Base-by-base conservation (phyloP, 2,888 invertebrate genomes). In the Pantelozetes paolii region DNA sequence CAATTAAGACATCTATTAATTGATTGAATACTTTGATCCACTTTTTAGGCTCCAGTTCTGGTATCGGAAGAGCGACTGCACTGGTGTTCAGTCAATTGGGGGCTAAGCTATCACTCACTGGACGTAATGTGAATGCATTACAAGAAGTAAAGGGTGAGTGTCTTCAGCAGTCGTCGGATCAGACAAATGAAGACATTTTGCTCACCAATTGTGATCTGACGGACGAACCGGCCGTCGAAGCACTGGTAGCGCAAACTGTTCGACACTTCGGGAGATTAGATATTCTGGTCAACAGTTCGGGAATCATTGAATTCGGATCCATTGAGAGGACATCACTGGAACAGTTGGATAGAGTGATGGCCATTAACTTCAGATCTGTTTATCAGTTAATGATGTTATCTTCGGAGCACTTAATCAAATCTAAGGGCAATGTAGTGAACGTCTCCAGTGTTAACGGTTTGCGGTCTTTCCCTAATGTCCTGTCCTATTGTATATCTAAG, bases 361-460 rank as follows among this genome's bases (percentile, higher is more conserved):
- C 92, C 80, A 87, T 90, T 1, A 98, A 98, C 82, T 89, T 94
- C 0, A 88, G 84, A 73, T 80, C 84, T 2, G 79, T 84, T 2
- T 84, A 82, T 76, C 82, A 84, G 76, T 82, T 96, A 77, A 94
- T 92, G 0, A 91, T 90, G 88, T 82, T 94, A 70, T 91, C 94
- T 3, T 90, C 91, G 0, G 95, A 96, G 0, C 88, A 94, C 83
- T 85, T 97, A 26, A 84, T 92, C 2, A 86, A 81, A 74, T 81
- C 81, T 13, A 75, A 75, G 59, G 75, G 67, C n/a, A 91, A 89
- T 78, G 89, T 96, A 79, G 94, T 98, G 0, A 98, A 97, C 82
- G 91, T 98, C 0, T 97, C 96, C 1, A 95, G 95, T 82, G 93
- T 97, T 0, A 91, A 90, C 80, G 97, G 97, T 2, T 86, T 94